Evolutionary conservation across 1,140 invertebrate genomes (phyloP).

Genomic region (Sogatella furcifera): DNA sequence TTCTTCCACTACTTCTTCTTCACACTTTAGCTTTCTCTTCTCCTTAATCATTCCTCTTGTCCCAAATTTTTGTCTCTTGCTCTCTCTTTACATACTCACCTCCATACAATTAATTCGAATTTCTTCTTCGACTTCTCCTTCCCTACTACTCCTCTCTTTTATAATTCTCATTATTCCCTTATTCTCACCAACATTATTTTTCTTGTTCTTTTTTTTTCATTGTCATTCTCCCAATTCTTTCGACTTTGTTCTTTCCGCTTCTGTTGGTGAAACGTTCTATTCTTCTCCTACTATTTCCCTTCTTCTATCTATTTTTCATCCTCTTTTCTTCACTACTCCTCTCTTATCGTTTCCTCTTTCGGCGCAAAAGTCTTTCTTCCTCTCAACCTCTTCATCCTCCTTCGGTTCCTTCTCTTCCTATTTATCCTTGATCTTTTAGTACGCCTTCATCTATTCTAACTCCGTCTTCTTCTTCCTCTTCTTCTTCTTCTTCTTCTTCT

Average conservation of each 20-base stretch:
- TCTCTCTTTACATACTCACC: too few relatives aligned
- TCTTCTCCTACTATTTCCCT: not conserved
- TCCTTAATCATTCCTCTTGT: not conserved
- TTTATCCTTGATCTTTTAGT: not conserved
- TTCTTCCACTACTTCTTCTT: not conserved
- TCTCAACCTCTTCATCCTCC: not conserved
- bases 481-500: not conserved
- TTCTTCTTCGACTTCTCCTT: too few relatives aligned
- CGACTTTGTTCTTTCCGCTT: not conserved
- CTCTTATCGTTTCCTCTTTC: constrained; percentile 1
- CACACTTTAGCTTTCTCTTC: not conserved
- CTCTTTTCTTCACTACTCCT: not conserved
- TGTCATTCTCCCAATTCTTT: not conserved
- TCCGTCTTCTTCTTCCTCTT: not conserved
- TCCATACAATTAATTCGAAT: too few relatives aligned
- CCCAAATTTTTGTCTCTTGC: too few relatives aligned
- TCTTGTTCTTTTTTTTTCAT: too few relatives aligned
- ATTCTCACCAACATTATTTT: too few relatives aligned
- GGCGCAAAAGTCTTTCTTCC: not conserved
- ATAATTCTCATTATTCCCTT: too few relatives aligned
- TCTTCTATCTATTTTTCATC: not conserved
- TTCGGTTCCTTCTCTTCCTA: not conserved
- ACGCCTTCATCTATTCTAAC: not conserved
- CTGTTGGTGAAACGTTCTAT: not conserved
- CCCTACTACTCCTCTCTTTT: too few relatives aligned